Conservation (phyloP, 1,140 invertebrate genomes). For the Drosophila leontia region DNA sequence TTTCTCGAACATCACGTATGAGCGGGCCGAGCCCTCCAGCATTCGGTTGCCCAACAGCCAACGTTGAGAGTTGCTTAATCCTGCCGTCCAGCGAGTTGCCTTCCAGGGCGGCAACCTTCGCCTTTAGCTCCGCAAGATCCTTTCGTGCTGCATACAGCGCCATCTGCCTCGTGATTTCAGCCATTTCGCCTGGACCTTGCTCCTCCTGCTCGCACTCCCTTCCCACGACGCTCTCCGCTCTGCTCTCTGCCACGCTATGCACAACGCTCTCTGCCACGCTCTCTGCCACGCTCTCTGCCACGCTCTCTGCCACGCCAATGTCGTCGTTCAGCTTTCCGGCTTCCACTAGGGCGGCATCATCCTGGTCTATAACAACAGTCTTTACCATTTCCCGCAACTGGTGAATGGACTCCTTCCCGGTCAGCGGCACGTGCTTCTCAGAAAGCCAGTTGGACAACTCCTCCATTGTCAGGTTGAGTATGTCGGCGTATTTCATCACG, state of each 20-base stretch:
- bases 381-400: background rate
- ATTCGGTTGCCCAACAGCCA: background rate
- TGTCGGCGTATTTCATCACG: background rate
- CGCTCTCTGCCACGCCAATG: background rate
- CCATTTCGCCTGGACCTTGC: background rate
- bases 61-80: background rate
- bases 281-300: background rate
- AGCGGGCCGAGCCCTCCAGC: background rate
- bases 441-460: background rate
- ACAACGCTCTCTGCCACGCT: background rate
- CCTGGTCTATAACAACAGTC: background rate
- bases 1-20: background rate
- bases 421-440: background rate
- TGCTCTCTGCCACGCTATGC: background rate
- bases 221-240: background rate
- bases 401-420: background rate
- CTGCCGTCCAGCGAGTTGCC: background rate
- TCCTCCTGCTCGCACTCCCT: background rate
- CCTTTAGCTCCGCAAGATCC: background rate
- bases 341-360: background rate
- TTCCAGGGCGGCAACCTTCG: background rate
- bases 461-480: background rate
- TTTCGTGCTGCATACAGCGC: background rate
- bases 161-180: background rate
- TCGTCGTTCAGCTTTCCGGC: background rate